Conservation (phyloP, 2,888 invertebrate genomes). For the Julus scandinavius region DNA sequence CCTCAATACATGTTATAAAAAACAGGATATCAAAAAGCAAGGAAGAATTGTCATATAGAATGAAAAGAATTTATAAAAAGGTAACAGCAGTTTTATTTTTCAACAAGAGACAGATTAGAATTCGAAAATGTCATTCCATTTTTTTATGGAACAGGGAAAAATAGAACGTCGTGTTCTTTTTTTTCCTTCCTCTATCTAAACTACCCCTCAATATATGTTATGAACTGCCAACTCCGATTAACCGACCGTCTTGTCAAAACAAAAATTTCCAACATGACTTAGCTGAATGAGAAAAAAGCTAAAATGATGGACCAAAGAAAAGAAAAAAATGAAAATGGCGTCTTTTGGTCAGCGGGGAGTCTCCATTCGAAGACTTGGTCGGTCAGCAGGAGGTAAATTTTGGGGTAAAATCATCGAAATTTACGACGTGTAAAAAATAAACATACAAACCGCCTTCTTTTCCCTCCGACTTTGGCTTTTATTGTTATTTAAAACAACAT, state of each 20-base stretch:
- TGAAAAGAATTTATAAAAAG: too few species aligned
- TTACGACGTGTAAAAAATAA: constrained; percentile 40
- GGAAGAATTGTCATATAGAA: too few species aligned
- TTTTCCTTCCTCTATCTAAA: too few species aligned
- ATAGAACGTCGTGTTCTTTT: too few species aligned
- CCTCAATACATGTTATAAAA: too few species aligned
- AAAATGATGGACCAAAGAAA: neutral
- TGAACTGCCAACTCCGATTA: too few species aligned
- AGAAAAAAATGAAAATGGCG: neutral
- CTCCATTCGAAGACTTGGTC: neutral
- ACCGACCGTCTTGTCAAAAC: neutral
- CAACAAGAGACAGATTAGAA: too few species aligned
- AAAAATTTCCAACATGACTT: neutral
- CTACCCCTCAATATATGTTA: too few species aligned
- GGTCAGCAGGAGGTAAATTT: constrained; percentile 8
- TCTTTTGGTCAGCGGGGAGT: neutral
- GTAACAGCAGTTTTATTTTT: too few species aligned
- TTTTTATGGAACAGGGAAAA: too few species aligned
- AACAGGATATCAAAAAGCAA: too few species aligned
- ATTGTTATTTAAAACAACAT: neutral
- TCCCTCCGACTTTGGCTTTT: neutral
- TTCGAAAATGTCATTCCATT: too few species aligned
- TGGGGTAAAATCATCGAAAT: constrained; percentile 20
- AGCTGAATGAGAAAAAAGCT: neutral
- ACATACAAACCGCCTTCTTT: neutral